Evolutionary conservation across 35 echinoderm and acorn worm genomes (phyloP), one percentile per base, ranked within the genome.

Genomic region (Patiria miniata): DNA sequence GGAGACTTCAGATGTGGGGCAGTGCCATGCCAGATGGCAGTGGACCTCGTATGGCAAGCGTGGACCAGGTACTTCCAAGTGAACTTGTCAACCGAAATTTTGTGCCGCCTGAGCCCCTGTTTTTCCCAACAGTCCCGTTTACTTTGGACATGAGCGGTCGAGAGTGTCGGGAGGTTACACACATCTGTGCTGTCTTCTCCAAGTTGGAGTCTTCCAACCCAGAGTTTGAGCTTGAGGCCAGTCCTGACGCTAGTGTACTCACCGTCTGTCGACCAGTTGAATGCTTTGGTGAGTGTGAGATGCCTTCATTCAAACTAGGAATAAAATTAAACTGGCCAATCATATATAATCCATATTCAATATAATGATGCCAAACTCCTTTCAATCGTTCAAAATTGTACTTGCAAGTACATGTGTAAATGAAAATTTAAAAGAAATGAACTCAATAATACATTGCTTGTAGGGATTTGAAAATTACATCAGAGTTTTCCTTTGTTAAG

Each of bases 121-220:
- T 40, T 30, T 87, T 44, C 32, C 16, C 44, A 0, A 21, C 40
- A 36, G 44, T 87, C 16, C 39, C 26, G 10, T 52, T 51, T 40
- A 79, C 8, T 7, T 3, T 87, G 33, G 76, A 87, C 76, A 34
- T 87, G 40, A 87, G 39, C 16, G 44, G 85, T 30, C 77, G 52
- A 52, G 76, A 28, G 37, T 87, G 86, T 15, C 6, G 52, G 16
- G 86, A 88, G 21, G 88, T 60, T 81, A 51, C 42, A 16, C 88
- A 88, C 79, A 34, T 89, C 51, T 93, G 91, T 33, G 83, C 88
- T 80, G 79, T 68, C 18, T 93, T 93, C 69, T 73, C 91, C 37
- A 93, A 93, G 68, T 79, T 81, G 58, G 86, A 56, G 30, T 5
- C 19, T 23, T 36, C 91, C 7, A 36, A 83, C 18, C 91, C 91